A percentile compares a stretch with the other conserved stretches of the same genome.
phyloP scores from a whole-genome alignment of 2,113 vertebrate species.

The Formicarius rufipectus region DNA sequence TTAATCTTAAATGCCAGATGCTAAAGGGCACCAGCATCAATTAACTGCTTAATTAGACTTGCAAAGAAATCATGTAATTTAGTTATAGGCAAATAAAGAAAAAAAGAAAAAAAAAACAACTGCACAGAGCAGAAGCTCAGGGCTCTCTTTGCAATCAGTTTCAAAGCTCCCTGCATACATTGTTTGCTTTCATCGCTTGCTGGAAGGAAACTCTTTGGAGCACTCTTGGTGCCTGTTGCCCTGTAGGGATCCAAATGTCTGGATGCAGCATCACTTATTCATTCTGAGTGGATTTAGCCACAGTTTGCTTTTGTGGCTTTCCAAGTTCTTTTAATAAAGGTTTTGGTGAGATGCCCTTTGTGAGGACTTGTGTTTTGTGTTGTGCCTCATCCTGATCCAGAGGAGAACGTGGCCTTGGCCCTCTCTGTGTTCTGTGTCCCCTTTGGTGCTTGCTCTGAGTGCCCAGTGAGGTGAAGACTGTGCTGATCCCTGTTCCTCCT shows the following conservation, averaged over 20 bases:
- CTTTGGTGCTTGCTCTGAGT: background rate
- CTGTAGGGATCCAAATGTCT: background rate
- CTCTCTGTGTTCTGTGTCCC: background rate
- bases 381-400: background rate
- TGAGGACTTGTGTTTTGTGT: background rate
- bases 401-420: background rate
- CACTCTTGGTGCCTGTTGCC: background rate
- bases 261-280: background rate
- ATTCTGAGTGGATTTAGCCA: background rate
- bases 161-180: background rate
- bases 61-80: conserved; percentile 58
- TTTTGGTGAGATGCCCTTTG: background rate
- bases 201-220: conserved; percentile 8
- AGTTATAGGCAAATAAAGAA: conserved; percentile 22
- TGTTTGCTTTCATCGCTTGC: background rate
- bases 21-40: conserved; percentile 64
- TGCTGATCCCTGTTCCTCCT: background rate
- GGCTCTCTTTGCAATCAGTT: conserved; percentile 16
- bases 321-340: background rate
- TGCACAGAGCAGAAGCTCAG: background rate
- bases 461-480: background rate
- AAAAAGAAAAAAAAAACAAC: accelerated
- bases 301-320: background rate
- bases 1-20: conserved; percentile 65
- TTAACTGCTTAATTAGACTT: conserved; percentile 71